Evolutionary conservation across 2,888 invertebrate species (phyloP), one percentile per base, ranked within the genome.

Genomic region (Nomada ferruginata): DNA sequence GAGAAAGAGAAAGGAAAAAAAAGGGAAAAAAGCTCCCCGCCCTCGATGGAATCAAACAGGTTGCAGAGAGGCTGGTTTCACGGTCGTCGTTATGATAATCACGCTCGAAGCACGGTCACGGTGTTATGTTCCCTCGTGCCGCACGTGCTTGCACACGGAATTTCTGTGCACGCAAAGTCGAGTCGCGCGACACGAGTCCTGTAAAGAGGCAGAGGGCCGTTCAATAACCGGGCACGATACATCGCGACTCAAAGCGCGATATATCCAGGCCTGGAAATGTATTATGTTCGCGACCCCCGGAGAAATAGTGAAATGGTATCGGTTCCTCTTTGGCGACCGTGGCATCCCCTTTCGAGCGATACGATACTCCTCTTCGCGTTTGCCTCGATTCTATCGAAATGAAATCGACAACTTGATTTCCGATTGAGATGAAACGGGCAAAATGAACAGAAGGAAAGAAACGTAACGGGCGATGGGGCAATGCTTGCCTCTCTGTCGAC

Each of bases 81-180:
- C 59, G 9, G 15, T 53, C 59, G 68, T 72, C 78, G 79, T 78
- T 80, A 78, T 78, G 79, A 78, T 78, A 80, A 80, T 72, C 72
- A 78, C 44, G 63, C 50, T 64, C 44, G 44, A 63, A 44, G 44
- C 26, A 11, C 52, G 63, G 76, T 64, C 65, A 65, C 70, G 53
- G 65, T 65, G 70, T 70, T 79, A 71, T 42, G 77, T 65, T 65
- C 47, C 13, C 47, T 55, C 42, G 29, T 47, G 23, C 9, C 3
- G 47, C n/a, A 15, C 15, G 0, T 47, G 44, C 9, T 29, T n/a
- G 20, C 36, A 20, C 57, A 52, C 52, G 53, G 53, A 66, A 59
- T 78, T 26, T 53, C 65, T 0, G 53, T 18, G n/a, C 65, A 71
- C 61, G 71, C 60, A 63, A 80, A 20, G 29, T 29, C 44, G 23